A percentile compares a stretch with the other conserved stretches of the same genome.
Conservation (phyloP, 2,797 vertebrate genomes). For the Ara ararauna region DNA sequence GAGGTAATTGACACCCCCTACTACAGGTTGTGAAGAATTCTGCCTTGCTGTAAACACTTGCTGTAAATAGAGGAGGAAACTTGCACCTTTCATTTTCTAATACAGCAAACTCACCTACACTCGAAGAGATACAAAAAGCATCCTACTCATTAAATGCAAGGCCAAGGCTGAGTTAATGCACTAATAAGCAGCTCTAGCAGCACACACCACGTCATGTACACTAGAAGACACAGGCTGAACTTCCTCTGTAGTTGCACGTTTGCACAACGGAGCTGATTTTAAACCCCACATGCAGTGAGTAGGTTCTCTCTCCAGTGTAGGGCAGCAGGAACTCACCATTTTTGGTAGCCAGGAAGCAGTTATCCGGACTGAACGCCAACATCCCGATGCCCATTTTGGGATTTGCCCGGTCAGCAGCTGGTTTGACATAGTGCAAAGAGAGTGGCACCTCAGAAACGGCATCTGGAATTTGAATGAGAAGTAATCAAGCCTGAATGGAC, state of each 20-base stretch:
- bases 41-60: not conserved
- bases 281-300: not conserved
- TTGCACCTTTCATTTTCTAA: not conserved
- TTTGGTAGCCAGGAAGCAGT: slow-evolving; percentile 91
- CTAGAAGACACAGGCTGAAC: not conserved
- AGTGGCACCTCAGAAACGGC: slow-evolving; percentile 84
- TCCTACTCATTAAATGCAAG: not conserved
- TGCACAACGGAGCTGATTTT: not conserved
- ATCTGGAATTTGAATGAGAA: slow-evolving; percentile 79
- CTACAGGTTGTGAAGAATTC: not conserved
- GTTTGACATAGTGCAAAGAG: slow-evolving; percentile 87
- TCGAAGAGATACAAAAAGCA: not conserved
- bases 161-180: not conserved
- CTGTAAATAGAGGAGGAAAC: not conserved
- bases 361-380: slow-evolving; percentile 92
- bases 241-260: not conserved
- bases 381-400: slow-evolving; percentile 91
- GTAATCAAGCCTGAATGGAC: not conserved
- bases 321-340: slow-evolving; percentile 81
- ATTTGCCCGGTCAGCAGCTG: slow-evolving; percentile 90
- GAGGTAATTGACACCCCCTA: not conserved
- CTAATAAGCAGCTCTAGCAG: not conserved
- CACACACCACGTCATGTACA: not conserved
- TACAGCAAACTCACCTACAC: not conserved
- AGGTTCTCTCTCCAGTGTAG: not conserved